Conservation (phyloP, 2,113 vertebrate species). For the Litocranius walleri region DNA sequence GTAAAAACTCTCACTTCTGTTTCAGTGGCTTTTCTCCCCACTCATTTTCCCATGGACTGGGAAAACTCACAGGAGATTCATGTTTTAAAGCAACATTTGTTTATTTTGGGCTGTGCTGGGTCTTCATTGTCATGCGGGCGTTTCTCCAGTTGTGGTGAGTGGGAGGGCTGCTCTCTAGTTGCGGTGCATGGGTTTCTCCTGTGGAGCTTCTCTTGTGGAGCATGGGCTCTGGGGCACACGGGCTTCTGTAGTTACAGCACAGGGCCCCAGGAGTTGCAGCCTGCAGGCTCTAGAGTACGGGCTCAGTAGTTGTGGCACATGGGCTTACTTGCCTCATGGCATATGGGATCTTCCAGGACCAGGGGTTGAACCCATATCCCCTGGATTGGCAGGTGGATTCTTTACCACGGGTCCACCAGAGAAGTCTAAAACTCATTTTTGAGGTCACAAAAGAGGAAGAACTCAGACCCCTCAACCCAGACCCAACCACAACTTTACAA, state of each 20-base stretch:
- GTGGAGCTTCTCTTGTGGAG: not conserved
- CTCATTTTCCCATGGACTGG: not conserved
- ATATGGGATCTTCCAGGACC: not conserved
- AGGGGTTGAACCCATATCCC: not conserved
- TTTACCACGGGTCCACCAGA: not conserved
- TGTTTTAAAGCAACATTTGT: not conserved
- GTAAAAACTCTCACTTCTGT: slow-evolving; percentile 6
- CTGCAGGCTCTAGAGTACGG: not conserved
- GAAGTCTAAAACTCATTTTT: not conserved
- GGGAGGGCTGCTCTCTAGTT: not conserved
- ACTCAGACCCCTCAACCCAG: not conserved
- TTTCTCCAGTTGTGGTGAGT: not conserved
- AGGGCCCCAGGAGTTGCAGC: not conserved
- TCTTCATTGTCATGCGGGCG: fast-evolving
- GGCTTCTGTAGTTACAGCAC: not conserved
- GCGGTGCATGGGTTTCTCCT: too few relatives aligned
- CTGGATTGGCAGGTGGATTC: not conserved
- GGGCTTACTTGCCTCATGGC: not conserved
- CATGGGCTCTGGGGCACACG: not conserved
- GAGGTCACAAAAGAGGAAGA: not conserved
- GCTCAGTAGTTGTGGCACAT: not conserved
- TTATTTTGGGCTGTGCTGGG: not conserved
- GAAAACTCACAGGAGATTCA: not conserved
- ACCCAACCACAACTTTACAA: not conserved
- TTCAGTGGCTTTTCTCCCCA: not conserved